Evolutionary conservation across 1,140 invertebrate species (phyloP), one percentile per base, ranked within the genome.

Genomic region (Dendroctonus valens): DNA sequence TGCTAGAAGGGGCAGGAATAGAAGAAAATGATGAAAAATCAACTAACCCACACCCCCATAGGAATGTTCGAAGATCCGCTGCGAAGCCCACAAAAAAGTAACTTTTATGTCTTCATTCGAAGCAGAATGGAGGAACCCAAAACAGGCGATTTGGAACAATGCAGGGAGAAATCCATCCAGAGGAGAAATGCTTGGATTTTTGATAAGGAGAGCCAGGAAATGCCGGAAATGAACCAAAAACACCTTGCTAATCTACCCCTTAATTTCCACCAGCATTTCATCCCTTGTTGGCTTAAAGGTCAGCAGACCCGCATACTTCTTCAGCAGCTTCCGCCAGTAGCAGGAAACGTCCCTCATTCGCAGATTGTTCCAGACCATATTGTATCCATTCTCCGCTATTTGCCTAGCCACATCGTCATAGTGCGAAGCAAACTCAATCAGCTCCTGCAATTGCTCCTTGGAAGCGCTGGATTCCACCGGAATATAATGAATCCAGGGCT

Each of bases 401-500:
- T 89, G 80, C 76, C 87, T 81, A 1, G 87, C 88, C 53, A 94
- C 62, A 5, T 83, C 77, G 76, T 97, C 91, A 81, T 97, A 86
- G 51, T 86, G 81, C 71, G 84, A 84, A 11, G 90, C 89, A 84
- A 94, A 98, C 52, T 86, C 73, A 40, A 98, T 81, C 2, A 95
- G 79, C 41, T 89, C 81, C 74, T 83, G 80, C 5, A 94, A 80
- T 66, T 92, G 83, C 60, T 86, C 76, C 77, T 89, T 80, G 37
- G 79, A 84, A 39, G 90, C 86, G 73, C 87, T 83, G 55, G 84
- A 84, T n/a, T 83, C 80, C 0, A 99, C 86, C 6, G 96, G 96
- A 71, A 99, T 86, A 76, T 96, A 98, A 82, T 99, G 96, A 51
- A 96, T 85, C 96, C 96, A 98, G 4, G 96, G 95, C 78, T 93